Evolutionary conservation across 2,888 invertebrate species (phyloP).

Genomic region (Pocota personata): DNA sequence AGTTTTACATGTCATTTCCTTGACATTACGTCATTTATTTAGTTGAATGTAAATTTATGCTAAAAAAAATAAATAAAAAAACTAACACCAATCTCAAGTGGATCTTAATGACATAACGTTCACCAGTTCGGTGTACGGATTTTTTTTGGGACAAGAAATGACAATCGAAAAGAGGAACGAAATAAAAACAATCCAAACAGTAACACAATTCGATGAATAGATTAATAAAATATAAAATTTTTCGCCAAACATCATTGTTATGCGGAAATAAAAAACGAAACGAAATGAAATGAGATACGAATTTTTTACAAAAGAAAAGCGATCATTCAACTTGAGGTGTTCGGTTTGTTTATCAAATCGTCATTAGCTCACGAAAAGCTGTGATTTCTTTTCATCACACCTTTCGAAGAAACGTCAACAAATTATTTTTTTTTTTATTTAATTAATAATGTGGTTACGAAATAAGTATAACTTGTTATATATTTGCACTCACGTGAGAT

Average conservation of each 20-base stretch:
- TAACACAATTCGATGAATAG: slow-evolving; percentile 24
- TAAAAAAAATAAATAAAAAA: not conserved
- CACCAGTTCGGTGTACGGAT: slow-evolving; percentile 1
- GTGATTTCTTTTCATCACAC: no score
- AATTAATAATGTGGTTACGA: not conserved
- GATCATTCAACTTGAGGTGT: slow-evolving; percentile 42
- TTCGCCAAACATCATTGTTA: slow-evolving; percentile 16
- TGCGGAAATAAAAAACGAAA: slow-evolving; percentile 19
- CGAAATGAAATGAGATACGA: not conserved
- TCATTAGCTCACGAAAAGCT: slow-evolving; percentile 45
- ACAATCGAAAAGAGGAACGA: not conserved
- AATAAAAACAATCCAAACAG: slow-evolving; percentile 6
- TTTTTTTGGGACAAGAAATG: not conserved
- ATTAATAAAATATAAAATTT: slow-evolving; percentile 14
- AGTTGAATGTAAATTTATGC: slow-evolving; percentile 9
- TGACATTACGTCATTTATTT: slow-evolving; percentile 21
- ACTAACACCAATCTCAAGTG: not conserved
- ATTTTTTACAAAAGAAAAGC: slow-evolving; percentile 18
- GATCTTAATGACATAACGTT: slow-evolving; percentile 39
- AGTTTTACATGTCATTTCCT: slow-evolving; percentile 13
- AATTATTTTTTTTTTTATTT: not conserved
- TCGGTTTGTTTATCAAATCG: slow-evolving; percentile 28
- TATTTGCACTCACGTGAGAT: slow-evolving; percentile 9
- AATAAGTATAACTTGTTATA: not conserved
- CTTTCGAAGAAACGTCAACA: slow-evolving; percentile 11